Percentiles rank a stretch among this genome's conserved stretches.
Conservation (phyloP, 2,797 vertebrate genomes). For the Eremophila alpestris region DNA sequence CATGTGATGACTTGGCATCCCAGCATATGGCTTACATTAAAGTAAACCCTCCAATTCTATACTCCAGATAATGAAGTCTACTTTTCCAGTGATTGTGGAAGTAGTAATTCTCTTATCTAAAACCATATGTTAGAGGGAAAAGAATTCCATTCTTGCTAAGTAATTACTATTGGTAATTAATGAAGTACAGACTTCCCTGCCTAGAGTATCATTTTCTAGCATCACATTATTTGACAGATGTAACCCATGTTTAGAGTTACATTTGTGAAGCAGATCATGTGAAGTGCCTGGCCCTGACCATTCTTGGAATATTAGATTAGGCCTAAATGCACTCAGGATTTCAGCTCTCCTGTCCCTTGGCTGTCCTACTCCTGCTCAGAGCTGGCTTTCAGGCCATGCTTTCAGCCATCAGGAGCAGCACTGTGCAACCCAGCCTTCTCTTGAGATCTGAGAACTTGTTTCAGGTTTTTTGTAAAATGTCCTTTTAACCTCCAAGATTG, state of each 20-base stretch:
- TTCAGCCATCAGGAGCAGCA: neutral
- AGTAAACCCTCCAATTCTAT: neutral
- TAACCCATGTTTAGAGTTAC: neutral
- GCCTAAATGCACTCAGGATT: neutral
- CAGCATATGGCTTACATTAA: neutral
- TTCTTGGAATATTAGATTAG: neutral
- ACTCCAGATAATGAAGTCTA: neutral
- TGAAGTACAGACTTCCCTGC: neutral
- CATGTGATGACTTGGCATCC: neutral
- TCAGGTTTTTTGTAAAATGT: neutral
- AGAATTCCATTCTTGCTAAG: neutral
- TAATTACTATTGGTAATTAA: neutral
- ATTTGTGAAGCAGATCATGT: neutral
- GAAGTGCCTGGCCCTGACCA: neutral
- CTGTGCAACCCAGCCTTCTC: no score
- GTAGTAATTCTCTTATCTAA: neutral
- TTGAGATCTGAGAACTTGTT: neutral
- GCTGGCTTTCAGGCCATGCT: neutral
- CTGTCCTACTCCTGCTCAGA: rapidly evolving
- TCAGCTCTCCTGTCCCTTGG: neutral
- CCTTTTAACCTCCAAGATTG: neutral
- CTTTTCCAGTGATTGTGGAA: neutral
- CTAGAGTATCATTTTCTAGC: neutral
- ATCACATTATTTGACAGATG: neutral
- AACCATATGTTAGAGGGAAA: neutral